Evolutionary conservation across 2,888 invertebrate genomes (phyloP).

Genomic region (Minunthozetes semirufus): DNA sequence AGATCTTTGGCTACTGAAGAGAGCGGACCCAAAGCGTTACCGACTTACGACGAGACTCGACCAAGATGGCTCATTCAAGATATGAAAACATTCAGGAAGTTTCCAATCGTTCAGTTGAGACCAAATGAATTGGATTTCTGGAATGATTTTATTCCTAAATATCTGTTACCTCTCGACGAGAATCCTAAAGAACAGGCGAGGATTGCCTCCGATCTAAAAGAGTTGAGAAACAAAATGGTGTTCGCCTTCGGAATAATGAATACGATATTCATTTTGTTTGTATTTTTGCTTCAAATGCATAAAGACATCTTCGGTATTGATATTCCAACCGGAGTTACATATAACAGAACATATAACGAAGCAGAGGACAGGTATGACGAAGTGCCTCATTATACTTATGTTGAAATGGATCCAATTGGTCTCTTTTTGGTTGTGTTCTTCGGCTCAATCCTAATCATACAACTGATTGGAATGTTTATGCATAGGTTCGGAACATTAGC

Average conservation of each 20-base stretch:
- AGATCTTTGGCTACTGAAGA: too few relatives aligned
- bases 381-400: not conserved
- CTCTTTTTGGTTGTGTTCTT: constrained; percentile 95
- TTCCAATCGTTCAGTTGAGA: not conserved
- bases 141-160: constrained; percentile 52
- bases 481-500: constrained; percentile 95
- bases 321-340: not conserved
- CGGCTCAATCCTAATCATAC: constrained; percentile 86
- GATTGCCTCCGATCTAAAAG: constrained; percentile 77
- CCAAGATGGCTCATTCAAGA: constrained; percentile 9
- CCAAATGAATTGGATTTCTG: constrained; percentile 51
- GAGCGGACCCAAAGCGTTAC: too few relatives aligned
- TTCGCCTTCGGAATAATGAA: constrained; percentile 98
- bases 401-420: constrained; percentile 51
- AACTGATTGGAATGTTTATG: constrained; percentile 95
- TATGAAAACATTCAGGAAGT: constrained; percentile 11
- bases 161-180: constrained; percentile 51
- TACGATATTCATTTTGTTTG: constrained; percentile 95
- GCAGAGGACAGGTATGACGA: not conserved
- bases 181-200: constrained; percentile 46
- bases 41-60: too few relatives aligned
- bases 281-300: constrained; percentile 94
- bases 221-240: constrained; percentile 85
- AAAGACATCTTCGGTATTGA: constrained; percentile 52
- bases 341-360: constrained; percentile 1